Evolutionary conservation across 2,888 invertebrate genomes (phyloP).

Genomic region (Acleris cristana): DNA sequence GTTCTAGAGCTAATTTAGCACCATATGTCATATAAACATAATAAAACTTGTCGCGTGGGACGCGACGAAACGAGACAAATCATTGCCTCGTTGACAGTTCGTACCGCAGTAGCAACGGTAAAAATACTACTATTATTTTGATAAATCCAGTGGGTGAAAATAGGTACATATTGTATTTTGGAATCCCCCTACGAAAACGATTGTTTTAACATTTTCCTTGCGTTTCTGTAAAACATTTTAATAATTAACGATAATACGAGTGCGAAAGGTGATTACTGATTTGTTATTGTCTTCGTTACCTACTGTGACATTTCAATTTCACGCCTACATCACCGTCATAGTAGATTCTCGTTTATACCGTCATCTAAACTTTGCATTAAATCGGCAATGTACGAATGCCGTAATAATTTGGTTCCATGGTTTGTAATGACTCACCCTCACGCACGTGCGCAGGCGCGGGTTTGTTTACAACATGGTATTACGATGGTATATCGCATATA

Average conservation of each 20-base stretch:
- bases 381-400: slow-evolving; percentile 48
- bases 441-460: slow-evolving; percentile 61
- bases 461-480: slow-evolving; percentile 75
- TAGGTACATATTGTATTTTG: background rate
- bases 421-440: slow-evolving; percentile 47
- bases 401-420: slow-evolving; percentile 53
- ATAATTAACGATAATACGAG: no score
- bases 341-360: background rate
- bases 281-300: no score
- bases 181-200: background rate
- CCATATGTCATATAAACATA: slow-evolving; percentile 43
- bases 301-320: no score
- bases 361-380: background rate
- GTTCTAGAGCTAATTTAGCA: slow-evolving; percentile 20
- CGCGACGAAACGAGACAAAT: slow-evolving; percentile 57
- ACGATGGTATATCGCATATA: slow-evolving; percentile 43
- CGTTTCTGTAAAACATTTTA: no score
- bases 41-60: slow-evolving; percentile 59
- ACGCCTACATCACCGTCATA: background rate
- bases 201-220: no score
- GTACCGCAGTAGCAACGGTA: slow-evolving; percentile 41
- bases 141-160: slow-evolving; percentile 1
- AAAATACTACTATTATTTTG: slow-evolving; percentile 34
- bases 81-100: slow-evolving; percentile 51
- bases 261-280: no score